Evolutionary conservation across 2,888 invertebrate genomes (phyloP), one percentile per base, ranked within the genome.

Genomic region (Eilema caniola): DNA sequence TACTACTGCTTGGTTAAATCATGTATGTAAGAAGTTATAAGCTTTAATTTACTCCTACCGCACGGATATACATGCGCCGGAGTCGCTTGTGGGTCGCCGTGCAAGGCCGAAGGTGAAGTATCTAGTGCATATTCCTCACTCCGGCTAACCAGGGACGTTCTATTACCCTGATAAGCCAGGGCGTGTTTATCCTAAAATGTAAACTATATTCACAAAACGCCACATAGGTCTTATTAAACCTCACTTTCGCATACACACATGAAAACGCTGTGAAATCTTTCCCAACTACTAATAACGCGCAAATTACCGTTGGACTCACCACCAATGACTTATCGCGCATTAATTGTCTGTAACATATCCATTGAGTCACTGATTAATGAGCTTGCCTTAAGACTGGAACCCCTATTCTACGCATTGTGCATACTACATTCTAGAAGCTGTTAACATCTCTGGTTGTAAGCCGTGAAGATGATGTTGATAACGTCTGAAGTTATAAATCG

Each of bases 291-390:
- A 76, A 81, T 74, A 80, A 79, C 77, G 81, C 79, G 83, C 87
- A 87, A 88, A 87, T 89, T 88, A 88, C 88, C 72, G 77, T 69
- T 33, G 53, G 68, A 72, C 79, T 76, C 62, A 74, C 73, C 80
- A 70, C 70, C 83, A 83, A 87, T 87, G 88, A 90, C 82, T 89
- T 88, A 89, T 88, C 77, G 86, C 78, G 78, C 89, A 89, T 90
- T 90, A 89, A 90, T 89, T 86, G 86, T 87, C 81, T 83, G 83
- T 85, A 86, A 87, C 88, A 86, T 84, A 85, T 80, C 84, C 83
- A 84, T 85, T 82, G 81, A 78, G 79, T 78, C 70, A 74, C 77
- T 86, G 88, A 89, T 87, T 86, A 87, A 87, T 88, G 87, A 74
- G 75, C 83, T 71, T 73, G 74, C 76, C 69, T 68, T 72, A 56